Evolutionary conservation across 2,888 invertebrate species (phyloP), one percentile per base, ranked within the genome.

Genomic region (Bursaphelenchus okinawaensis): DNA sequence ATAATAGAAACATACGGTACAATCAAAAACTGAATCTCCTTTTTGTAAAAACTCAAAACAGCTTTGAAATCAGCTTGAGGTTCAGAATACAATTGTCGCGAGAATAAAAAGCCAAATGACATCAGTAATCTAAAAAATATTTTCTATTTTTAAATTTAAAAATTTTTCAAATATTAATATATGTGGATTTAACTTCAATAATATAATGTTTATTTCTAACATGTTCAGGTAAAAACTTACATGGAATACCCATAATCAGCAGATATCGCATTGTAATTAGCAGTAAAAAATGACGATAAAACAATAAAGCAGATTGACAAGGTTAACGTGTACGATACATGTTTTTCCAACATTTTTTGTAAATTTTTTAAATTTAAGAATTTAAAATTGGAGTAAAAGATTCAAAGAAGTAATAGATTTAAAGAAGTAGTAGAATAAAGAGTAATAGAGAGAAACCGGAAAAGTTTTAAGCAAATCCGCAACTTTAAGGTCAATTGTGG

Each of bases 141-240:
- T n/a, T n/a, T n/a, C n/a, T n/a, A n/a, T n/a, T n/a, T n/a, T n/a
- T n/a, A n/a, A n/a, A n/a, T n/a, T n/a, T n/a, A n/a, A n/a, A n/a
- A n/a, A n/a, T n/a, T n/a, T n/a, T n/a, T n/a, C n/a, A n/a, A n/a
- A n/a, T n/a, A n/a, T n/a, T n/a, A n/a, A n/a, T n/a, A n/a, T n/a
- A n/a, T n/a, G n/a, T n/a, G n/a, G n/a, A n/a, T n/a, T n/a, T n/a
- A n/a, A n/a, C n/a, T n/a, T n/a, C n/a, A n/a, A n/a, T n/a, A 4
- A n/a, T 40, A 40, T n/a, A 54, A 54, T 16, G 54, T 54, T 20
- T 54, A 54, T 54, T 7, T 54, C 19, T n/a, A n/a, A n/a, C n/a
- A n/a, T n/a, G n/a, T n/a, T n/a, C n/a, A n/a, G n/a, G n/a, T n/a
- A n/a, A n/a, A 54, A 24, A 16, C 54, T 54, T 54, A 54, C 54